phyloP scores from a whole-genome alignment of 2,113 vertebrate genomes.

The Psittacula cyanocephala region DNA sequence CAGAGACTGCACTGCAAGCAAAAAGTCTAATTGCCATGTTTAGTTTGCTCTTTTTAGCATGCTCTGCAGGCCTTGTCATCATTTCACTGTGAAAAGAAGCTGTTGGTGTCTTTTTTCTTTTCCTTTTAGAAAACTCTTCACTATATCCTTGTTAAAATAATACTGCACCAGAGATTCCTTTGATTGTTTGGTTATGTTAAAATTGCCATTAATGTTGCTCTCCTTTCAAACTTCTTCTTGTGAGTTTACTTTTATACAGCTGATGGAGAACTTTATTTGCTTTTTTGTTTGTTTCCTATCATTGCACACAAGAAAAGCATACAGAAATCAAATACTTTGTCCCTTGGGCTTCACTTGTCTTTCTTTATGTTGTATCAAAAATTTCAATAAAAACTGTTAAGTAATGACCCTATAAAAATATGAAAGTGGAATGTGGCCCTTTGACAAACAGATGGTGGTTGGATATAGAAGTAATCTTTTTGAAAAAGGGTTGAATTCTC shows the following conservation, averaged over 20 bases:
- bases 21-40: constrained; percentile 56
- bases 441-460: background rate
- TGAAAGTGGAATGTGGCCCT: constrained; percentile 22
- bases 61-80: constrained; percentile 42
- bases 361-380: constrained; percentile 18
- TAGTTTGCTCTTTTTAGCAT: constrained; percentile 51
- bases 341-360: constrained; percentile 5
- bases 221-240: constrained; percentile 26
- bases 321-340: constrained; percentile 31
- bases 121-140: background rate
- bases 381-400: constrained; percentile 22
- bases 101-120: background rate
- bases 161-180: background rate
- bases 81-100: constrained; percentile 32
- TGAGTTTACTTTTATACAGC: background rate
- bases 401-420: constrained; percentile 33
- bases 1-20: constrained; percentile 42
- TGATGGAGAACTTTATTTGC: background rate
- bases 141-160: constrained; percentile 10
- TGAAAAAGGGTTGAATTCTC: background rate
- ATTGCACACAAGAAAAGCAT: background rate
- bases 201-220: constrained; percentile 6
- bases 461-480: background rate
- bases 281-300: constrained; percentile 33
- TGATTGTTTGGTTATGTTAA: constrained; percentile 46